Evolutionary conservation across 2,113 vertebrate species (phyloP), one percentile per base, ranked within the genome.

Genomic region (Carollia perspicillata): DNA sequence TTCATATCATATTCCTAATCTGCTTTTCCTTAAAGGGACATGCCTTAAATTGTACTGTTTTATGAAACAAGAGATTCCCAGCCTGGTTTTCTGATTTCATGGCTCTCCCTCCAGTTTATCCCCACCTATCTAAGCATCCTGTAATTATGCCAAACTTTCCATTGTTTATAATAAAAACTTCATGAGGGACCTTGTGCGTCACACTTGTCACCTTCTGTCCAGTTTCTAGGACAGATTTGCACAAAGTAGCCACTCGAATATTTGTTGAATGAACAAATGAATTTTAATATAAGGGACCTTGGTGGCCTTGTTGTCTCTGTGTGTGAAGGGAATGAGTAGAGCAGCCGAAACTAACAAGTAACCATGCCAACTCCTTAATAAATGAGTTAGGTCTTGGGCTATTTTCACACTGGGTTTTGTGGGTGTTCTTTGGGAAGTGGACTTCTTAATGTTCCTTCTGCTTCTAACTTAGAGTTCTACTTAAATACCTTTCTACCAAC

Each of bases 91-190:
- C 77, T 26, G 40, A 66, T 84, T 80, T 79, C 66, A 37, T 26
- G 2, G 33, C 9, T 20, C 2, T 85, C 51, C 60, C 8, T 80
- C 40, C n/a, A 65, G 20, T 44, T 23, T 78, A 74, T 44, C 42
- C 35, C 33, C 18, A 30, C 13, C 44, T 65, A 53, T 18, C 33
- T 22, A 63, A 77, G 40, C 51, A 60, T 86, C 69, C 68, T 92
- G 12, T 83, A 58, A 63, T 75, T 58, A 14, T 66, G 35, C 20
- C 55, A 93, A 33, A 78, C n/a, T 90, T 91, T 60, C 2, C 28
- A 4, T 86, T 86, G 49, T 42, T 81, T 92, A 44, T 86, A 95
- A 88, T 81, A 60, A 84, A 92, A 89, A 75, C 26, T 8, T 81
- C 44, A 28, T 65, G 47, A 78, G 78, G 74, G 60, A 51, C 44